These are phyloP conservation scores for Troglohyphantes excavatus DNA, from an alignment of 2,888 invertebrate species.

Conservation along the genomic window DNA sequence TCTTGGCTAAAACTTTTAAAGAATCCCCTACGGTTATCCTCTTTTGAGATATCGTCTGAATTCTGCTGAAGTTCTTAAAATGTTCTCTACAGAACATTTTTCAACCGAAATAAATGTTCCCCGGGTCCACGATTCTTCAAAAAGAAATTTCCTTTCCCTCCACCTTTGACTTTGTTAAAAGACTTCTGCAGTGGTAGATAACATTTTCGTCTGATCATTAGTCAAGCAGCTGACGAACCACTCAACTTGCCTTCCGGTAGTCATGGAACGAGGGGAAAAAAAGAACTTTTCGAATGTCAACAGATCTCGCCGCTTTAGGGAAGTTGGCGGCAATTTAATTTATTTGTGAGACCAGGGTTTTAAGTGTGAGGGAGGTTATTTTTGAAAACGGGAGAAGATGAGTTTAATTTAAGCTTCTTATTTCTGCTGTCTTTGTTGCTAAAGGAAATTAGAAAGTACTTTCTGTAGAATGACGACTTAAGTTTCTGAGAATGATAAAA, in stretches of 20 bases:
- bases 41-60: not conserved
- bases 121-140: not conserved
- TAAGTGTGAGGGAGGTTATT: not conserved
- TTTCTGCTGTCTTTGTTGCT: not conserved
- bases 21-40: not conserved
- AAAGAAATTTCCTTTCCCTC: too few species aligned
- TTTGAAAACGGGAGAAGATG: not conserved
- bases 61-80: not conserved
- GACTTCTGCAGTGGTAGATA: slow-evolving; percentile 6
- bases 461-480: not conserved
- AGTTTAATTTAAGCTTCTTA: not conserved
- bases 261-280: not conserved
- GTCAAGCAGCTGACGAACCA: slow-evolving; percentile 57
- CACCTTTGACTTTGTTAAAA: not conserved
- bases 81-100: not conserved
- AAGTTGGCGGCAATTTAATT: not conserved
- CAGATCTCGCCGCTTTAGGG: not conserved
- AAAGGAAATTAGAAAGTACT: not conserved
- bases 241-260: slow-evolving; percentile 35
- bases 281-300: slow-evolving; percentile 8
- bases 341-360: not conserved
- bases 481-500: too few species aligned
- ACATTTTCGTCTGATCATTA: slow-evolving; percentile 54
- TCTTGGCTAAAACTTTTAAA: not conserved
- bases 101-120: not conserved